A percentile compares a stretch with the other conserved stretches of the same genome.
Conservation (phyloP, 2,797 vertebrate species). For the Morelia viridis region DNA sequence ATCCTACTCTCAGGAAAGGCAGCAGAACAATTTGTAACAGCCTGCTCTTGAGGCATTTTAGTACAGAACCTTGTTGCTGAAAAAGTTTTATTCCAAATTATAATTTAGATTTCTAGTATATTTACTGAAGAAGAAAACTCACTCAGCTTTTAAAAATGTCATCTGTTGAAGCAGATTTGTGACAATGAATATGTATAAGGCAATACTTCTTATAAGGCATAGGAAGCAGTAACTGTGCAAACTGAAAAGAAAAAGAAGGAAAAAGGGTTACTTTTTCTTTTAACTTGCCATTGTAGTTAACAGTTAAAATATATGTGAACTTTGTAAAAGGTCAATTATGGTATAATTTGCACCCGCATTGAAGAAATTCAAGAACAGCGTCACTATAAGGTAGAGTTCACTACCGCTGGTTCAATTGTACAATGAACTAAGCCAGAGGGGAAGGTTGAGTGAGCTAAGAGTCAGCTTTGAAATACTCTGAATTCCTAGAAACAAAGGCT, state of each 20-base stretch:
- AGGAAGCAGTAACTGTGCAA: neutral
- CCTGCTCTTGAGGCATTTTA: slow-evolving; percentile 29
- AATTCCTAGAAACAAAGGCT: slow-evolving; percentile 65
- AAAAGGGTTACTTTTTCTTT: neutral
- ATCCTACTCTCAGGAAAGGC: slow-evolving; percentile 31
- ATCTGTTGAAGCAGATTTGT: slow-evolving; percentile 24
- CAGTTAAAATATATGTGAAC: slow-evolving; percentile 15
- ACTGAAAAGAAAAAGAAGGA: slow-evolving; percentile 20
- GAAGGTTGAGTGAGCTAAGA: slow-evolving; percentile 55
- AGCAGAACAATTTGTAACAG: slow-evolving; percentile 35
- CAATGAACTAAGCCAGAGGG: slow-evolving; percentile 62
- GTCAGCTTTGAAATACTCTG: slow-evolving; percentile 69
- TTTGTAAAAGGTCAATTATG: slow-evolving; percentile 36
- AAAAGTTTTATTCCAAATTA: slow-evolving; percentile 40
- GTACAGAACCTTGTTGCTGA: slow-evolving; percentile 15
- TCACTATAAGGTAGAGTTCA: slow-evolving; percentile 58
- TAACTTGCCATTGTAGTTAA: slow-evolving; percentile 5
- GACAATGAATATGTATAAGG: neutral
- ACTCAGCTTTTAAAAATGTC: neutral
- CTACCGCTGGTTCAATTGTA: slow-evolving; percentile 36
- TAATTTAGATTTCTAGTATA: slow-evolving; percentile 8
- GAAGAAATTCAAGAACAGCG: slow-evolving; percentile 33
- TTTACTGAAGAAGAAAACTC: neutral
- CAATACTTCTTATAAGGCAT: slow-evolving; percentile 3
- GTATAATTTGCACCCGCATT: slow-evolving; percentile 24